A percentile compares a stretch with the other conserved stretches of the same genome.
Evolutionary conservation across 2,797 vertebrate species (phyloP).

Genomic region (Urocyon cinereoargenteus): DNA sequence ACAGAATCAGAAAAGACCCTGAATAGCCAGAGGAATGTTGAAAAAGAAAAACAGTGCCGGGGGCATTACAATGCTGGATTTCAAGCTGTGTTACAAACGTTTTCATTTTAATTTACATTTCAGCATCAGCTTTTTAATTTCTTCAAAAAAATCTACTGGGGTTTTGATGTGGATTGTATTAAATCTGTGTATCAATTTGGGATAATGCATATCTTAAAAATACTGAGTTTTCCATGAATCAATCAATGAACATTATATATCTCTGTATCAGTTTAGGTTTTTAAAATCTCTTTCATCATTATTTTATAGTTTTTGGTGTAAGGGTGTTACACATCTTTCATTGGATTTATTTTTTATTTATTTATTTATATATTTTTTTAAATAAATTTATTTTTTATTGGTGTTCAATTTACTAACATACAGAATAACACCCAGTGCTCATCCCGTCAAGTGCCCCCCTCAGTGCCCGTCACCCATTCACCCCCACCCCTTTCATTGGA

Average conservation of each 20-base stretch:
- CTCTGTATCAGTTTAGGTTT: neutral
- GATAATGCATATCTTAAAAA: slow-evolving; percentile 12
- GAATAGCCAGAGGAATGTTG: no score
- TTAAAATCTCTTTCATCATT: neutral
- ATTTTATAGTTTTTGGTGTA: neutral
- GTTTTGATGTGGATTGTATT: slow-evolving; percentile 4
- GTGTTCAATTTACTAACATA: no score
- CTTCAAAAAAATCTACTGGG: neutral
- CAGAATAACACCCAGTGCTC: no score
- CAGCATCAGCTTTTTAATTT: neutral
- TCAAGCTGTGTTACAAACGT: neutral
- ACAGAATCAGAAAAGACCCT: no score
- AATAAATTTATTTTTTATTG: no score
- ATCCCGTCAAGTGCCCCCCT: no score
- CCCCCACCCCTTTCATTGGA: neutral
- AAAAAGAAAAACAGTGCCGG: no score
- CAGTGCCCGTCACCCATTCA: no score
- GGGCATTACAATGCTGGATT: no score
- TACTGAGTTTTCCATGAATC: neutral
- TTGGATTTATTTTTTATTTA: neutral
- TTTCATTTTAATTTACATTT: neutral
- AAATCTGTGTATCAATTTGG: neutral
- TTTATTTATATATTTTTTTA: no score
- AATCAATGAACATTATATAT: neutral
- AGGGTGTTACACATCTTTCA: neutral